These are phyloP conservation scores for Hippocampus zosterae DNA, from an alignment of 2,113 vertebrate species.

Conservation along the genomic window DNA sequence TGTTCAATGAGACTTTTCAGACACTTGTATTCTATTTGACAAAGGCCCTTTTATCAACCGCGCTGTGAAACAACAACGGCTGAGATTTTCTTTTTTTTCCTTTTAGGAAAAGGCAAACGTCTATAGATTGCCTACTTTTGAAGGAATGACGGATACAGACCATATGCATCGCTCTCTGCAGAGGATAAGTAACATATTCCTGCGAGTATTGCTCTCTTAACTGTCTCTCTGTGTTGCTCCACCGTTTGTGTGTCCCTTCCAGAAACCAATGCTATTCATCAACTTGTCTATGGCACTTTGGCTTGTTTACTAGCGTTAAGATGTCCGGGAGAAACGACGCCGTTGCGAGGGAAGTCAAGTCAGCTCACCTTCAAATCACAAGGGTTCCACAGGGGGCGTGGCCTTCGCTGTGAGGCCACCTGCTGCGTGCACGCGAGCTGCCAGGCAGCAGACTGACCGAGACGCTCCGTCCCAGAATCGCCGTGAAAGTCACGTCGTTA, in stretches of 20 bases:
- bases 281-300: too few species aligned
- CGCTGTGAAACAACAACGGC: not conserved
- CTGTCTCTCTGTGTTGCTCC: too few species aligned
- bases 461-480: not conserved
- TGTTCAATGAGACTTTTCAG: conserved; percentile 38
- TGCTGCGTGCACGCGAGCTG: conserved; percentile 25
- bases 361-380: not conserved
- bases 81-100: too few species aligned
- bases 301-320: too few species aligned
- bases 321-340: not conserved
- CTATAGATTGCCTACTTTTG: not conserved
- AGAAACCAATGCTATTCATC: too few species aligned
- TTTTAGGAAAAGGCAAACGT: not conserved
- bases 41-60: not conserved
- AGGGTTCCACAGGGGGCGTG: not conserved
- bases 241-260: too few species aligned
- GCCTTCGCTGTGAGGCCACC: conserved; percentile 25
- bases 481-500: not conserved
- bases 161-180: too few species aligned
- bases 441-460: not conserved
- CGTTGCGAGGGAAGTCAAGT: not conserved
- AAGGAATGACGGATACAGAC: not conserved
- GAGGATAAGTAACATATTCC: too few species aligned
- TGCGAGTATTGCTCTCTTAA: too few species aligned
- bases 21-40: not conserved